phyloP scores from a whole-genome alignment of 1,140 invertebrate genomes.

The Philotrypesis tridentata region DNA sequence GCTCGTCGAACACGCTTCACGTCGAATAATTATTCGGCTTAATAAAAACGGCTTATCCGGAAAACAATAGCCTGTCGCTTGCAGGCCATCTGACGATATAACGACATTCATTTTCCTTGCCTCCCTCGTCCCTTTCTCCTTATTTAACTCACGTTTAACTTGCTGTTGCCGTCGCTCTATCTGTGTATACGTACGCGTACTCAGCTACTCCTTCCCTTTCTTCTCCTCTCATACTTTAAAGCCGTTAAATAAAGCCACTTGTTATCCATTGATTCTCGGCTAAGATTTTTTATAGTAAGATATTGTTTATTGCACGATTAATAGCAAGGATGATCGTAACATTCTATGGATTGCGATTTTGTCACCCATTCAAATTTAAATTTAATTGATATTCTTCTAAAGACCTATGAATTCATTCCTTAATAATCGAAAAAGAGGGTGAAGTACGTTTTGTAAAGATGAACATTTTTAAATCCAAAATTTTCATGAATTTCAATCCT shows the following conservation, averaged over 20 bases:
- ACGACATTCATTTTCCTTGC: conserved; percentile 40
- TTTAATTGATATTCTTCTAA: too few relatives aligned
- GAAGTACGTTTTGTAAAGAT: too few relatives aligned
- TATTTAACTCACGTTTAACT: conserved; percentile 18
- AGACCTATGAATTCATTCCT: too few relatives aligned
- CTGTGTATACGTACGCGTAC: too few relatives aligned
- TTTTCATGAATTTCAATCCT: too few relatives aligned
- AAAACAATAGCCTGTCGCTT: conserved; percentile 63
- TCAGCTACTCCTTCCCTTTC: neutral
- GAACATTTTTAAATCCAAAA: too few relatives aligned
- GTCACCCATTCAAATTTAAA: too few relatives aligned
- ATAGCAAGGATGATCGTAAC: too few relatives aligned
- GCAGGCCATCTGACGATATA: conserved; percentile 50
- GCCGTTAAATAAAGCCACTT: neutral
- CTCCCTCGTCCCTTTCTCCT: conserved; percentile 6
- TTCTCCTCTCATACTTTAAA: neutral
- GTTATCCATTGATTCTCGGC: neutral
- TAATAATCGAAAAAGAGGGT: too few relatives aligned
- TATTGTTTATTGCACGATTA: neutral
- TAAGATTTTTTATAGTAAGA: conserved; percentile 25
- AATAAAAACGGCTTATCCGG: conserved; percentile 67
- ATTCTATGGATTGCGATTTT: too few relatives aligned
- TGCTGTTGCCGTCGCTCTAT: neutral
- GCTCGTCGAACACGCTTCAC: conserved; percentile 51
- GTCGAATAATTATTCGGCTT: conserved; percentile 64